Percentiles rank a stretch among this genome's conserved stretches.
Evolutionary conservation across 2,113 vertebrate species (phyloP).

Genomic region (Bubo bubo): DNA sequence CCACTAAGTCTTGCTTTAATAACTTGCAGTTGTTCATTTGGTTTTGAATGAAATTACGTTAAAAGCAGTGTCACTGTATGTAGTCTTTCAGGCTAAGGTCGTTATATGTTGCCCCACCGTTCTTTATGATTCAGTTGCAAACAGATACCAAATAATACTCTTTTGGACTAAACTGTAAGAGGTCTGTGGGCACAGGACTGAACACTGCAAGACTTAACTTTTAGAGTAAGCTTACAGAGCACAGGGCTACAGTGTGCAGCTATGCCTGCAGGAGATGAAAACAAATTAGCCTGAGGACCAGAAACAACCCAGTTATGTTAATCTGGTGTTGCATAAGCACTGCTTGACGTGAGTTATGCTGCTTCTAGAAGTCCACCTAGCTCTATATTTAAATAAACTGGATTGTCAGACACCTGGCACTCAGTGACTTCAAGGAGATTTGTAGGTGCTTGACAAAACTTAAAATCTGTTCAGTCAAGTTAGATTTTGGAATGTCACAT

Average conservation of each 20-base stretch:
- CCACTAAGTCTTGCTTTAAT: not conserved
- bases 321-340: not conserved
- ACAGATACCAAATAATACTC: not conserved
- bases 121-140: not conserved
- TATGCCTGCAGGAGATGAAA: not conserved
- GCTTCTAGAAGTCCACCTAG: not conserved
- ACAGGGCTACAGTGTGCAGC: not conserved
- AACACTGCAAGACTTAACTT: not conserved
- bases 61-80: not conserved
- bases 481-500: not conserved
- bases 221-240: not conserved
- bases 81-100: not conserved
- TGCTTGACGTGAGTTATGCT: not conserved
- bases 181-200: not conserved
- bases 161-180: not conserved
- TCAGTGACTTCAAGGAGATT: not conserved
- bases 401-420: not conserved
- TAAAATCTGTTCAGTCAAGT: not conserved
- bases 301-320: not conserved
- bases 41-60: fast-evolving
- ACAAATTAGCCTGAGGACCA: not conserved
- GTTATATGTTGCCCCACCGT: not conserved
- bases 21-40: not conserved
- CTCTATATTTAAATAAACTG: not conserved
- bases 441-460: not conserved